Base-by-base conservation (phyloP, 1,140 invertebrate genomes). In the Drosophila nasuta region DNA sequence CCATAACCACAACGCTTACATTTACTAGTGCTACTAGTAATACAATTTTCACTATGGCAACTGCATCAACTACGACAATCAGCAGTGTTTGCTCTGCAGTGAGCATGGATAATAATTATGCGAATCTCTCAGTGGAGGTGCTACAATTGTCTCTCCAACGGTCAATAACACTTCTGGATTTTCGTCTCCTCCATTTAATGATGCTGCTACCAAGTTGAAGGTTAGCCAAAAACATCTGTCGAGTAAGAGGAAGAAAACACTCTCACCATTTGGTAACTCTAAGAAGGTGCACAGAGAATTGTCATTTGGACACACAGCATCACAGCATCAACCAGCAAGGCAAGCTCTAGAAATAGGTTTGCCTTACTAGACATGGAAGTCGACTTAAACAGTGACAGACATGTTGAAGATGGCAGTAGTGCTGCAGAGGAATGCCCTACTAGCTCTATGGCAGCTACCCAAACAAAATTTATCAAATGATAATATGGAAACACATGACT, bases 11-110 rank as follows among this genome's bases (percentile, higher is more conserved):
- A 28, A 59, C 57, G 10, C 30, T 52, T 41, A 63, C 30, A 63
- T 63, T 63, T 41, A 63, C 48, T 52, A 52, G 48, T 64, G 48
- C 60, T 8, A 13, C 33, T 41, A 64, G 48, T 49, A 64, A 17
- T 28, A 20, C 30, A 13, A 35, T 10, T 7, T 64, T 25, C 11
- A 41, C 48, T 4, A n/a, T 13, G 11, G 30, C 48, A 35, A 52
- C 5, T 64, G 20, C 33, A 1, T 8, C 17, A 63, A 38, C 11
- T 64, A 20, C 33, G 1, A 7, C n/a, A 52, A 41, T n/a, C 13
- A 64, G 60, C n/a, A 51, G 60, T 15, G 15, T 13, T 1, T 38
- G 48, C 48, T 30, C 33, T 25, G 8, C 6, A 17, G n/a, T 20
- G 25, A 52, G 51, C 51, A 17, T 25, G 20, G 51, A 52, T 33